Percentiles rank a stretch among this genome's conserved stretches.
Conservation (phyloP, 2,888 invertebrate species). For the Ferrisia virgata region DNA sequence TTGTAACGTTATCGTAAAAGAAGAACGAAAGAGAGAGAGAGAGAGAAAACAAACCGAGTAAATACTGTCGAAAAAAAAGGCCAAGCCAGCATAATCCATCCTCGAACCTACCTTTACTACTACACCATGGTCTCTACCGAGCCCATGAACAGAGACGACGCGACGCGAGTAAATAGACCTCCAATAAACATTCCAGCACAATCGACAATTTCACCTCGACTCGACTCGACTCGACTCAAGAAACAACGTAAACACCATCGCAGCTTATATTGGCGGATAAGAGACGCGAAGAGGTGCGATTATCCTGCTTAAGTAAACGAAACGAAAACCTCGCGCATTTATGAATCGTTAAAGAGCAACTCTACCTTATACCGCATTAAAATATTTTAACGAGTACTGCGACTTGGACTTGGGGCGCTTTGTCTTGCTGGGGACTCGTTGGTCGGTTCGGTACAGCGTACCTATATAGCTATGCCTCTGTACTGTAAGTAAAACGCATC, state of each 20-base stretch:
- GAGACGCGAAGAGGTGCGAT: neutral
- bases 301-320: constrained; percentile 24
- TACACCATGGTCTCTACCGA: neutral
- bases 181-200: constrained; percentile 2
- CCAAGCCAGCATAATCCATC: neutral
- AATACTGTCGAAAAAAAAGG: neutral
- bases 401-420: neutral
- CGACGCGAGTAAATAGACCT: constrained; percentile 18
- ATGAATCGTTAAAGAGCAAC: neutral
- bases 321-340: neutral
- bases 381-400: constrained; percentile 28
- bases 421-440: neutral
- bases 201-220: constrained; percentile 6
- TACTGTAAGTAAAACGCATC: too few relatives aligned
- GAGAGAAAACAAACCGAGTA: neutral
- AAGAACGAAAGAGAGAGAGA: too few relatives aligned
- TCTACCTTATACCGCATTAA: neutral
- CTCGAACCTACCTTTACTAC: neutral
- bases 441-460: too few relatives aligned
- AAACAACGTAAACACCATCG: neutral
- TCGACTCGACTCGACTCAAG: too few relatives aligned
- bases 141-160: too few relatives aligned
- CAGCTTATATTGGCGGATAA: neutral
- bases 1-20: too few relatives aligned
- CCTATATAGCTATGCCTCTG: too few relatives aligned